A percentile compares a stretch with the other conserved stretches of the same genome.
Conservation (phyloP, 2,797 vertebrate genomes). For the Crotalus adamanteus region DNA sequence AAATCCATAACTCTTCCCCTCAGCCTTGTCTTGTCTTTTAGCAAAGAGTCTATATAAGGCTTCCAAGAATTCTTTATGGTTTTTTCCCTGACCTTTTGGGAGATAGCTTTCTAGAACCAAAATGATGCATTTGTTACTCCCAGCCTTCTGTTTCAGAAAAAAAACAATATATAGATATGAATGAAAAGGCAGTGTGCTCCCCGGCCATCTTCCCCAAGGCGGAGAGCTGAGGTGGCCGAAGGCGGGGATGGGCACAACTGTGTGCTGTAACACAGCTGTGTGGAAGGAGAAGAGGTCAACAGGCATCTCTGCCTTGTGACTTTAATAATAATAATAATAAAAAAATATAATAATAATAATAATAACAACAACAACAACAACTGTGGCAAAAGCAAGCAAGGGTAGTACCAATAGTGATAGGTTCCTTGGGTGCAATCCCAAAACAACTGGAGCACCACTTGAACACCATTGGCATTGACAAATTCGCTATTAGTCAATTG, state of each 20-base stretch:
- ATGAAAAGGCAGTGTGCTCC: not conserved
- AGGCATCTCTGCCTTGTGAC: not conserved
- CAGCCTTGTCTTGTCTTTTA: not conserved
- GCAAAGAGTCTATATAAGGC: not conserved
- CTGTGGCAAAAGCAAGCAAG: too few species aligned
- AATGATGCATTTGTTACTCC: not conserved
- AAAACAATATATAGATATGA: not conserved
- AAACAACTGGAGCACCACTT: too few species aligned
- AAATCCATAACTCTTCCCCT: not conserved
- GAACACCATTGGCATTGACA: too few species aligned
- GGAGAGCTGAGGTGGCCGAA: not conserved
- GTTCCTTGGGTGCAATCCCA: too few species aligned
- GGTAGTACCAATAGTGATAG: too few species aligned
- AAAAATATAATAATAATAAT: too few species aligned
- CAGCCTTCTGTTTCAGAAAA: not conserved
- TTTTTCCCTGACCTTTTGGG: not conserved
- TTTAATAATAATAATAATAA: too few species aligned
- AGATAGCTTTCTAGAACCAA: not conserved
- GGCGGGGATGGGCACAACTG: rapidly evolving
- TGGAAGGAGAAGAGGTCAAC: not conserved
- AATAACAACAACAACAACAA: too few species aligned
- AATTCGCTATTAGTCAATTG: too few species aligned
- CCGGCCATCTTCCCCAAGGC: not conserved
- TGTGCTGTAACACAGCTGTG: too few species aligned
- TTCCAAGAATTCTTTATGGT: not conserved